Evolutionary conservation across 2,113 vertebrate species (phyloP).

Genomic region (Perca flavescens): DNA sequence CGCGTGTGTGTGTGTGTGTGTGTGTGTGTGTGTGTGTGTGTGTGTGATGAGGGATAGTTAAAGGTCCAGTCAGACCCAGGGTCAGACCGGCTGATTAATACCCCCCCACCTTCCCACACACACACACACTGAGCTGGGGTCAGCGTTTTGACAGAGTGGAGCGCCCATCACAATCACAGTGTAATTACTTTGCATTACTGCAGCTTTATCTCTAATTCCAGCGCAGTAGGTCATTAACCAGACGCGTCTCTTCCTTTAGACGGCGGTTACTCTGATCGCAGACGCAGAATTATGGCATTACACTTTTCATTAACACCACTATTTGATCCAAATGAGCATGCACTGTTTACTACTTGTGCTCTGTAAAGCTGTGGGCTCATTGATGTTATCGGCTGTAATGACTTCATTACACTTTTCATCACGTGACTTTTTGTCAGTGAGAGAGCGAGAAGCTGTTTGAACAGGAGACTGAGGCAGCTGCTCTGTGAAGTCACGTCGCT

Average conservation of each 20-base stretch:
- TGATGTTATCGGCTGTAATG: conserved; percentile 55
- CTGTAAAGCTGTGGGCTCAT: conserved; percentile 30
- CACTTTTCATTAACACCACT: conserved; percentile 68
- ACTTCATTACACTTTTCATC: conserved; percentile 43
- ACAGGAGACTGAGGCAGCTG: background rate
- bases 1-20: conserved; percentile 35
- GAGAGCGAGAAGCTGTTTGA: background rate
- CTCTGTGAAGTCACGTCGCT: background rate
- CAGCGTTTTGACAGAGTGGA: conserved; percentile 73
- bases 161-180: conserved; percentile 69
- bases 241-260: conserved; percentile 67
- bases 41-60: conserved; percentile 61
- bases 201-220: conserved; percentile 76
- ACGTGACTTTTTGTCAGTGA: conserved; percentile 18
- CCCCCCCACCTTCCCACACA: background rate
- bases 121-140: conserved; percentile 42
- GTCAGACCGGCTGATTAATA: conserved; percentile 67
- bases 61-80: conserved; percentile 67
- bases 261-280: conserved; percentile 60
- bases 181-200: conserved; percentile 78
- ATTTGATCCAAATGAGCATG: conserved; percentile 48
- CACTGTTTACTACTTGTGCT: conserved; percentile 33
- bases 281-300: conserved; percentile 65
- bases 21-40: conserved; percentile 43
- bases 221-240: conserved; percentile 56